Evolutionary conservation across 2,888 invertebrate species (phyloP).

Genomic region (Leucozona laternaria): DNA sequence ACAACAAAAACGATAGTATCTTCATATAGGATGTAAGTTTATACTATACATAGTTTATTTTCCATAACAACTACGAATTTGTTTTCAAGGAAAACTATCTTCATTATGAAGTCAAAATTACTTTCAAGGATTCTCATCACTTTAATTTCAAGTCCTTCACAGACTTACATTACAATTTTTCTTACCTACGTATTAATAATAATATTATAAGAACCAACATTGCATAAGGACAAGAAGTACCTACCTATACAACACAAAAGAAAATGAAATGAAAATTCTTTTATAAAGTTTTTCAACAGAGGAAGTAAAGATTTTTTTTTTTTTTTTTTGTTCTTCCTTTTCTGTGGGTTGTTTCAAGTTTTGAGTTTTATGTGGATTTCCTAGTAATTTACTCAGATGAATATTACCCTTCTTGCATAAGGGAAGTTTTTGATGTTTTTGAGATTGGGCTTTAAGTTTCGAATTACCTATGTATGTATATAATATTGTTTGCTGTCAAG

Average conservation of each 20-base stretch:
- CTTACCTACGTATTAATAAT: neutral
- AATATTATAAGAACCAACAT: neutral
- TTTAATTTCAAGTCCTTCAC: slow-evolving; percentile 12
- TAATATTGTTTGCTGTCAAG: neutral
- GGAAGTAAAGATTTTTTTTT: slow-evolving; percentile 21
- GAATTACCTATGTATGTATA: too few relatives aligned
- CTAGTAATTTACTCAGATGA: slow-evolving; percentile 16
- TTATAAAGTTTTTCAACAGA: slow-evolving; percentile 46
- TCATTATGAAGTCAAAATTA: slow-evolving; percentile 60
- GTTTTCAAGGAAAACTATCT: slow-evolving; percentile 64
- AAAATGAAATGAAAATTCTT: slow-evolving; percentile 62
- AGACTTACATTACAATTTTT: neutral
- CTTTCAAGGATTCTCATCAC: slow-evolving; percentile 55
- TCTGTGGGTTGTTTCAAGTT: neutral
- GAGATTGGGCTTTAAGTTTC: neutral
- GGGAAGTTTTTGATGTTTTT: neutral
- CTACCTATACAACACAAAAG: slow-evolving; percentile 21
- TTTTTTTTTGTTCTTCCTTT: neutral
- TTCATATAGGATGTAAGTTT: neutral
- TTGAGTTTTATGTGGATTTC: slow-evolving; percentile 9
- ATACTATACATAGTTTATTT: neutral
- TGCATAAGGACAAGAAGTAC: neutral
- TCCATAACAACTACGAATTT: slow-evolving; percentile 34
- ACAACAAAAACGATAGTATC: neutral
- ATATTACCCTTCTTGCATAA: neutral